These are phyloP conservation scores for Tholera decimalis DNA, from an alignment of 2,888 invertebrate genomes.

Conservation along the genomic window DNA sequence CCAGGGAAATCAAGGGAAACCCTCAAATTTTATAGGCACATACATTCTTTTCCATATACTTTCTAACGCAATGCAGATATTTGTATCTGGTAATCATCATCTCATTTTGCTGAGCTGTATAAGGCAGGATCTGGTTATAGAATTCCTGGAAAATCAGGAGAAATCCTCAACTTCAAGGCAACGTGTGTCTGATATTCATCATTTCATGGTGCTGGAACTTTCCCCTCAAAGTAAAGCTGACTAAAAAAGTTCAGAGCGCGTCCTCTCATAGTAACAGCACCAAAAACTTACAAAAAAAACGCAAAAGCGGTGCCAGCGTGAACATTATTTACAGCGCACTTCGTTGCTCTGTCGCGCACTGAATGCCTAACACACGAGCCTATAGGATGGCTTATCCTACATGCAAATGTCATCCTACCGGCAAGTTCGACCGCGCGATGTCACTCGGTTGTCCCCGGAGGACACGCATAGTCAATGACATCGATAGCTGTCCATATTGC, in stretches of 20 bases:
- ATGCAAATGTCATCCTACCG: not conserved
- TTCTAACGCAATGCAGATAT: too few species aligned
- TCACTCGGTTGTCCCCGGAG: not conserved
- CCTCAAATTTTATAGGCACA: too few species aligned
- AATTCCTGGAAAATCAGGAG: too few species aligned
- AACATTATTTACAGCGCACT: slow-evolving; percentile 49
- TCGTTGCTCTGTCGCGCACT: slow-evolving; percentile 22
- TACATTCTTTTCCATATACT: too few species aligned
- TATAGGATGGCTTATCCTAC: not conserved
- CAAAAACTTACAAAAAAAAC: slow-evolving; percentile 19
- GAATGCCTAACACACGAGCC: slow-evolving; percentile 28
- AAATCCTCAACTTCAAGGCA: too few species aligned
- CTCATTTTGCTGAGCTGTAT: too few species aligned
- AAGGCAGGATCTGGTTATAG: too few species aligned
- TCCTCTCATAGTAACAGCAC: not conserved
- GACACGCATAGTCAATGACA: not conserved
- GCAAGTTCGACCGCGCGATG: not conserved
- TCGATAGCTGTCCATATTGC: not conserved
- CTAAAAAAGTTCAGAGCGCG: slow-evolving; percentile 3
- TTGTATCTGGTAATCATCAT: too few species aligned
- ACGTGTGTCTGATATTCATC: too few species aligned
- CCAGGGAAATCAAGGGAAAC: too few species aligned
- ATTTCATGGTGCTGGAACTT: too few species aligned
- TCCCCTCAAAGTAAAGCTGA: not conserved
- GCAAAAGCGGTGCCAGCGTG: slow-evolving; percentile 8